phyloP scores from a whole-genome alignment of 2,888 invertebrate genomes.

The Clepsis dumicolana region DNA sequence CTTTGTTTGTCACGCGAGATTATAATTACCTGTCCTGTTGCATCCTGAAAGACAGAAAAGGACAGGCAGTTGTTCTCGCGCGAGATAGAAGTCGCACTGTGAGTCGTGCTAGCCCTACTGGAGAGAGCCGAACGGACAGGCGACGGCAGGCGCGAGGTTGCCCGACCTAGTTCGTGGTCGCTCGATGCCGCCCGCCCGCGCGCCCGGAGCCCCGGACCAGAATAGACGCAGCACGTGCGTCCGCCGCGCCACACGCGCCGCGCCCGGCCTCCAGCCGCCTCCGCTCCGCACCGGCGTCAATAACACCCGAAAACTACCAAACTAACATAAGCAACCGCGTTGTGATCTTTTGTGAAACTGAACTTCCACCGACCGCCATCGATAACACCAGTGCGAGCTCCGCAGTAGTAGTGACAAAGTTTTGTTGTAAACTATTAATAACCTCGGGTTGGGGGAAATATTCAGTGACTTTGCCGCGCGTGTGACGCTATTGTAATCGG shows the following conservation, averaged over 20 bases:
- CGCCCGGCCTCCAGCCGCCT: constrained; percentile 45
- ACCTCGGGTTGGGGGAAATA: constrained; percentile 62
- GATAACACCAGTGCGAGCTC: constrained; percentile 36
- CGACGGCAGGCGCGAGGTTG: constrained; percentile 44
- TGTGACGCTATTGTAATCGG: constrained; percentile 72
- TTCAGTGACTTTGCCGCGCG: constrained; percentile 57
- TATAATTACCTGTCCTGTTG: too few relatives aligned
- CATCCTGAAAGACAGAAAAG: too few relatives aligned
- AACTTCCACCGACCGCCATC: constrained; percentile 18
- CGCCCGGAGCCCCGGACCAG: constrained; percentile 76
- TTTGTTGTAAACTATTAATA: constrained; percentile 64
- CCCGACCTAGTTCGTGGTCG: constrained; percentile 80
- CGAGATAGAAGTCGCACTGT: too few relatives aligned
- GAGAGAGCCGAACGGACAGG: constrained; percentile 49
- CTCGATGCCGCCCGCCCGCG: constrained; percentile 74
- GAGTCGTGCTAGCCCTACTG: too few relatives aligned
- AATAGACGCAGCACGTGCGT: constrained; percentile 86
- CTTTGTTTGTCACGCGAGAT: too few relatives aligned
- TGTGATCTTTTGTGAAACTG: constrained; percentile 53
- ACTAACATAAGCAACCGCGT: constrained; percentile 55
- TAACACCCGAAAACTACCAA: constrained; percentile 46
- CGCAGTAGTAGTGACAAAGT: constrained; percentile 47
- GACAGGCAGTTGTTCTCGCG: too few relatives aligned
- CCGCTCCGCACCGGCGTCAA: constrained; percentile 43
- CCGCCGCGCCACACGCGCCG: constrained; percentile 72